Conservation (phyloP, 2,113 vertebrate genomes). For the Mormoops blainvillei region DNA sequence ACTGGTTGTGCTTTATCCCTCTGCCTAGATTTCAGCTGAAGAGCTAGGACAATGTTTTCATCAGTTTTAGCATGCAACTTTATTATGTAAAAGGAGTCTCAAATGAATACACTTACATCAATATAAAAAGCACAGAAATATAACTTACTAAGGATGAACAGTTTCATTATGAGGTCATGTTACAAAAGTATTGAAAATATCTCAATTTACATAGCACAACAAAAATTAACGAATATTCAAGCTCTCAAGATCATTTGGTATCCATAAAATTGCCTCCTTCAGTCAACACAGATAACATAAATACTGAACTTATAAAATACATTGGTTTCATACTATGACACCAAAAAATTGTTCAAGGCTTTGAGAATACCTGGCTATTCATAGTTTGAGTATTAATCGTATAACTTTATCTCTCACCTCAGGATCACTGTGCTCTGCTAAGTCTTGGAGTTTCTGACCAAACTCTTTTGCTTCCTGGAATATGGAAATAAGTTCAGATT, state of each 20-base stretch:
- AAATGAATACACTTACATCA: slow-evolving; percentile 50
- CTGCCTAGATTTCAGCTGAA: slow-evolving; percentile 52
- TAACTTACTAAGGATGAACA: slow-evolving; percentile 38
- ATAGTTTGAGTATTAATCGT: slow-evolving; percentile 69
- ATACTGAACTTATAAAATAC: slow-evolving; percentile 23
- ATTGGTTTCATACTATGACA: slow-evolving; percentile 8
- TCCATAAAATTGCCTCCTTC: slow-evolving; percentile 21
- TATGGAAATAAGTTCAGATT: slow-evolving; percentile 69
- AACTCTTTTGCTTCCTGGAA: slow-evolving; percentile 63
- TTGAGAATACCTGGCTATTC: slow-evolving; percentile 17
- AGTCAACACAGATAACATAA: slow-evolving; percentile 25
- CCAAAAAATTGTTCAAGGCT: neutral
- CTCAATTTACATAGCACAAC: slow-evolving; percentile 39
- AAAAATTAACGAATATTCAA: slow-evolving; percentile 39
- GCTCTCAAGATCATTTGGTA: slow-evolving; percentile 19
- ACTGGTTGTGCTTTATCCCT: neutral
- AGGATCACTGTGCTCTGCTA: slow-evolving; percentile 62
- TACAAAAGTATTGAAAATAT: slow-evolving; percentile 55
- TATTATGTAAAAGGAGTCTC: slow-evolving; percentile 56
- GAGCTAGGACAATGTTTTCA: slow-evolving; percentile 55
- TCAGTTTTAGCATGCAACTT: slow-evolving; percentile 56
- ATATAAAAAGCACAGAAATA: slow-evolving; percentile 43
- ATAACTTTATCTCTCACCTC: slow-evolving; percentile 69
- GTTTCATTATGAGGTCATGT: slow-evolving; percentile 12
- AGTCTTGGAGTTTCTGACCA: slow-evolving; percentile 64